phyloP scores from a whole-genome alignment of 2,888 invertebrate species.

The Galerucella nymphaeae region DNA sequence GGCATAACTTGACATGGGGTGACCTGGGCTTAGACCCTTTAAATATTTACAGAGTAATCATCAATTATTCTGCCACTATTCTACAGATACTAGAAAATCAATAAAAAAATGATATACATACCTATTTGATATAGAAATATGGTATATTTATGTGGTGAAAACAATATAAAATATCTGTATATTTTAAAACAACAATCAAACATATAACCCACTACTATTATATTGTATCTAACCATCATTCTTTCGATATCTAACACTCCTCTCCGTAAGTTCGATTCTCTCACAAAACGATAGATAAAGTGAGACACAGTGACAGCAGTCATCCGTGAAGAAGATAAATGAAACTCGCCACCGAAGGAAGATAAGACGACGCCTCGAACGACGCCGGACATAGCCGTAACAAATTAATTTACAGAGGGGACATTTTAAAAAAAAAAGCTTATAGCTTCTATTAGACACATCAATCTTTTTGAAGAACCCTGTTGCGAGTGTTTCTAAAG shows the following conservation, averaged over 20 bases:
- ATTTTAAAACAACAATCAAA: too few species aligned
- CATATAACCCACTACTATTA: background rate
- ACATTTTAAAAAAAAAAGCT: background rate
- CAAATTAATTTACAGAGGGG: background rate
- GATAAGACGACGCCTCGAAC: conserved; percentile 37
- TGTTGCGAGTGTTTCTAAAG: too few species aligned
- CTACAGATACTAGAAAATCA: too few species aligned
- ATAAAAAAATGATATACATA: too few species aligned
- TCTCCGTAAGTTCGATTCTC: conserved; percentile 29
- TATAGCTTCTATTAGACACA: background rate
- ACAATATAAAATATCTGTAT: too few species aligned
- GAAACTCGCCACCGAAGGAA: conserved; percentile 49
- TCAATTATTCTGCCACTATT: too few species aligned
- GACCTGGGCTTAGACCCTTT: too few species aligned
- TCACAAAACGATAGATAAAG: conserved; percentile 42
- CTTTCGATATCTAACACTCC: conserved; percentile 19
- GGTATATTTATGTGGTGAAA: too few species aligned
- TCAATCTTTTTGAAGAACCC: too few species aligned
- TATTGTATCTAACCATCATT: background rate
- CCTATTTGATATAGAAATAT: too few species aligned
- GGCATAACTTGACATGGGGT: too few species aligned
- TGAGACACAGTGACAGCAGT: conserved; percentile 60
- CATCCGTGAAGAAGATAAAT: conserved; percentile 64
- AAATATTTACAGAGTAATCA: too few species aligned
- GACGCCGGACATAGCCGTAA: background rate